These are phyloP conservation scores for Ophion ellenae DNA, from an alignment of 2,888 invertebrate genomes.

Conservation along the genomic window DNA sequence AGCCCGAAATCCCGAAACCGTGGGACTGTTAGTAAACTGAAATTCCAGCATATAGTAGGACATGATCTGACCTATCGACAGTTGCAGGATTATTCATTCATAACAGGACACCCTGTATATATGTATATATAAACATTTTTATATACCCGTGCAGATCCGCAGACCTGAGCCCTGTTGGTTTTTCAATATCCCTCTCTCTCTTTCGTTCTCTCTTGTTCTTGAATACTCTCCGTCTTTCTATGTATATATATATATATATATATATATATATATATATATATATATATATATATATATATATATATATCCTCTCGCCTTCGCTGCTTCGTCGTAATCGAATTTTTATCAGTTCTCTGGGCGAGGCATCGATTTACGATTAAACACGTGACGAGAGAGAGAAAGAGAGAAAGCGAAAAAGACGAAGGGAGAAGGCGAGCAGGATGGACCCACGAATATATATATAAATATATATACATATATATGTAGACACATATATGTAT, in stretches of 20 bases:
- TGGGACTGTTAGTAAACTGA: no score
- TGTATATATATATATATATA: slow-evolving; percentile 33
- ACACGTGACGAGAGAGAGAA: slow-evolving; percentile 55
- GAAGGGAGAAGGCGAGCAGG: slow-evolving; percentile 12
- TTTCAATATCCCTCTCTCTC: slow-evolving; percentile 46
- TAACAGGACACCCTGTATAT: no score
- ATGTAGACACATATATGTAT: slow-evolving; percentile 1
- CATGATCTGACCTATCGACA: no score
- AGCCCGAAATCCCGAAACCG: no score
- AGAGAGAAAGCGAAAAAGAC: slow-evolving; percentile 8
- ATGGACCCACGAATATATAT: slow-evolving; percentile 38
- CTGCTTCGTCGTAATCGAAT: slow-evolving; percentile 66
- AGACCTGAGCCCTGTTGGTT: slow-evolving; percentile 33
- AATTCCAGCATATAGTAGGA: no score
- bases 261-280: slow-evolving; percentile 34
- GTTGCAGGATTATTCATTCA: no score
- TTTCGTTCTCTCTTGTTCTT: slow-evolving; percentile 1
- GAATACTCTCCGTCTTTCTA: not conserved
- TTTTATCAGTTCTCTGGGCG: slow-evolving; percentile 67
- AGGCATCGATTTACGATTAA: slow-evolving; percentile 68
- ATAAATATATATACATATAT: not conserved
- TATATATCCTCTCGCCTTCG: slow-evolving; percentile 53
- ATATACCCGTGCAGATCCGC: slow-evolving; percentile 12
- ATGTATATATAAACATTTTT: slow-evolving; percentile 1
- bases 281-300: slow-evolving; percentile 40